phyloP scores from a whole-genome alignment of 2,797 vertebrate species.

The Poeciliopsis paucimaculata region DNA sequence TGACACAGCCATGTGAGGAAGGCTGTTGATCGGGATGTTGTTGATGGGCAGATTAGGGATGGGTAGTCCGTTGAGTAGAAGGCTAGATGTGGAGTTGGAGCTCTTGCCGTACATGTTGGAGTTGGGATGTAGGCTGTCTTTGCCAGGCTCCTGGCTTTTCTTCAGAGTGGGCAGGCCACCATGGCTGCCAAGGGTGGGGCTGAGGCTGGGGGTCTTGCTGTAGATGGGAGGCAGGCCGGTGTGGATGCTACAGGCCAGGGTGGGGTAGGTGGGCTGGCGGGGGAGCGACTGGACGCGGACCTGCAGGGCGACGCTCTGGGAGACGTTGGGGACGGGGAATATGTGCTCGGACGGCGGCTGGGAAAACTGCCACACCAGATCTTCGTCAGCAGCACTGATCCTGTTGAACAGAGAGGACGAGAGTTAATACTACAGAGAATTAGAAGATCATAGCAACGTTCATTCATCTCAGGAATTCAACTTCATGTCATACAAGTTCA shows the following conservation, averaged over 20 bases:
- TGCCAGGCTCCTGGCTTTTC: slow-evolving; percentile 80
- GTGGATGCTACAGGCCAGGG: slow-evolving; percentile 95
- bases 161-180: slow-evolving; percentile 83
- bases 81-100: slow-evolving; percentile 65
- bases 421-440: slow-evolving; percentile 12
- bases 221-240: slow-evolving; percentile 79
- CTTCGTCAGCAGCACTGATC: slow-evolving; percentile 95
- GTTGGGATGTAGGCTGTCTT: slow-evolving; percentile 68
- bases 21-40: slow-evolving; percentile 74
- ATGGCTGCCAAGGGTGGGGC: slow-evolving; percentile 68
- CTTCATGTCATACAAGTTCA: not conserved
- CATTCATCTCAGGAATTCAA: not conserved
- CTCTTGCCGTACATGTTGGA: slow-evolving; percentile 70
- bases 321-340: slow-evolving; percentile 95
- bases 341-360: slow-evolving; percentile 94
- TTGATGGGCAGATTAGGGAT: slow-evolving; percentile 74
- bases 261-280: slow-evolving; percentile 94
- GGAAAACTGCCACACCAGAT: slow-evolving; percentile 93
- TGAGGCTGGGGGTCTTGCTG: slow-evolving; percentile 74
- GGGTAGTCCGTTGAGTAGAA: slow-evolving; percentile 68
- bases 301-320: slow-evolving; percentile 95
- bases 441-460: not conserved
- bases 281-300: slow-evolving; percentile 97
- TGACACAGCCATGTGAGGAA: slow-evolving; percentile 54
- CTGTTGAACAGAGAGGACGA: slow-evolving; percentile 73